Percentiles rank a stretch among this genome's conserved stretches.
phyloP scores from a whole-genome alignment of 2,888 invertebrate species.

The Caenorhabditis uteleia region DNA sequence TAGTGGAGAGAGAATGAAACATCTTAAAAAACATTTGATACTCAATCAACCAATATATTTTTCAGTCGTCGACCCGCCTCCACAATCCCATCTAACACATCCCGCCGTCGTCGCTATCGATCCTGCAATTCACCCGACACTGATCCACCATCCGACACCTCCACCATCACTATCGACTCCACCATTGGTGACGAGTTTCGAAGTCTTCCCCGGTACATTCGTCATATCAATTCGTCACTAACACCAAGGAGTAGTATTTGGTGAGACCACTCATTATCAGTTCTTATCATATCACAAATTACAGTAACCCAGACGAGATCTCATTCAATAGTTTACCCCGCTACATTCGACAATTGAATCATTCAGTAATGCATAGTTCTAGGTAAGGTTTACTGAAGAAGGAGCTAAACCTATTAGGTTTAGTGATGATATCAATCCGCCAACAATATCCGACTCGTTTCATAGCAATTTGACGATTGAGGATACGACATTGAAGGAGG shows the following conservation, averaged over 20 bases:
- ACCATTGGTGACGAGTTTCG: slow-evolving; percentile 14
- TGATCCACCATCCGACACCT: background rate
- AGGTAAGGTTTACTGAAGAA: too few species aligned
- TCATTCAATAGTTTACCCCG: slow-evolving; percentile 24
- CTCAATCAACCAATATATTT: too few species aligned
- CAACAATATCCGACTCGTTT: slow-evolving; percentile 26
- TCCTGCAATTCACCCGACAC: slow-evolving; percentile 33
- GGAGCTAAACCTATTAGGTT: too few species aligned
- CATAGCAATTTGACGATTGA: slow-evolving; percentile 15
- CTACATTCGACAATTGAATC: slow-evolving; percentile 25
- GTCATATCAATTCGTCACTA: too few species aligned
- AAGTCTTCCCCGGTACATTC: slow-evolving; percentile 33
- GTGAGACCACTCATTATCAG: too few species aligned
- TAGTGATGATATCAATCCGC: slow-evolving; percentile 7
- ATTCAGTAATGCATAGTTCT: too few species aligned
- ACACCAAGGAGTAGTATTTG: too few species aligned
- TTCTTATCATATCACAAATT: too few species aligned
- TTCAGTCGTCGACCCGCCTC: background rate
- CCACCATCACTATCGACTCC: background rate
- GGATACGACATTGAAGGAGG: too few species aligned
- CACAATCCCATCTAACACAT: too few species aligned
- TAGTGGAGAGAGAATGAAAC: too few species aligned
- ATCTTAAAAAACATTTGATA: too few species aligned
- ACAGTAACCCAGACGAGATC: slow-evolving; percentile 12
- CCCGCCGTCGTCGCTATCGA: slow-evolving; percentile 31